Base-by-base conservation (phyloP, 1,140 invertebrate genomes). In the Nephila pilipes region DNA sequence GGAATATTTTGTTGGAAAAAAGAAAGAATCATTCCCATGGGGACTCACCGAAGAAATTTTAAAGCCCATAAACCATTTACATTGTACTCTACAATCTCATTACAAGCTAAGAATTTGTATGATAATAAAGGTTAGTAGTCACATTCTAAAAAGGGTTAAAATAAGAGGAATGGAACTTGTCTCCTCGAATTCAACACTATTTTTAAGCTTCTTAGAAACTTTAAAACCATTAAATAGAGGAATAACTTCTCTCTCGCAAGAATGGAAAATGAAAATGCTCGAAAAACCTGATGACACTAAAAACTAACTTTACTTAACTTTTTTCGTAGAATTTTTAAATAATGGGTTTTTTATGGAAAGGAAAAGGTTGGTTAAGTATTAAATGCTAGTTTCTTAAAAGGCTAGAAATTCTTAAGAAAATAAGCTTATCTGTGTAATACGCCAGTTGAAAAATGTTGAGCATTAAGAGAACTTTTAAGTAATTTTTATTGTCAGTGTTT, bases 251-350 rank as follows among this genome's bases (percentile, higher is more conserved):
- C 38, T 55, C 38, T 12, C 12, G 20, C 16, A 2, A 38, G 38
- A 54, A 81, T 81, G 80, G 80, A 38, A 54, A 81, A 81, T 54
- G 80, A 46, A 55, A 81, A 55, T 54, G 46, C 36, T n/a, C 25
- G 80, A 81, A 81, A 81, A 81, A 81, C 80, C 80, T 81, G 22
- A 54, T 81, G 80, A 22, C 80, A 55, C 80, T 46, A 81, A 81
- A 81, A 46, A 54, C 80, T 81, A 54, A 25, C 80, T 81, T 54
- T 36, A 32, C 69, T 75, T 75, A n/a, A 22, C 63, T 75, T 75
- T 75, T 75, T 16, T 29, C 5, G 29, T 14, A 36, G 29, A 75
- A 36, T 75, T 29, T 75, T 75, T 75, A 75, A 75, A 81, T 81
- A 81, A 81, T 81, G 80, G 80, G 80, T 81, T 81, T 81, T 81